These are phyloP conservation scores for Osmerus eperlanus DNA, from an alignment of 2,113 vertebrate genomes.

Conservation along the genomic window DNA sequence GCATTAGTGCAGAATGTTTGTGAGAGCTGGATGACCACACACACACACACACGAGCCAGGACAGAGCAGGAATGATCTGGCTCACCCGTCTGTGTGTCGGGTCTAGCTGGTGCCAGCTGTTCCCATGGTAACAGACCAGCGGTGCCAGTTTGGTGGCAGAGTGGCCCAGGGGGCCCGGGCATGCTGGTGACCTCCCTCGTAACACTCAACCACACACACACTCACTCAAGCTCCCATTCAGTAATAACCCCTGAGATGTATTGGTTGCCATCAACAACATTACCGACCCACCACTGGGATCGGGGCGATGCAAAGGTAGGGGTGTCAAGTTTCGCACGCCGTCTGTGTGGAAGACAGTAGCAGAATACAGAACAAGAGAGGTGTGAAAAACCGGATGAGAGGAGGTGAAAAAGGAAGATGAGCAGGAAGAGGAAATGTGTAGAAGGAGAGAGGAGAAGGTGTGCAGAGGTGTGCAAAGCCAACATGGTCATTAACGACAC, in stretches of 20 bases:
- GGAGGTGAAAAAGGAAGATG: background rate
- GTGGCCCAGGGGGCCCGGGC: too few species aligned
- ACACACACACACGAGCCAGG: slow-evolving; percentile 5
- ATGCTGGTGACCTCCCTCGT: too few species aligned
- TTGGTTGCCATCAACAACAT: too few species aligned
- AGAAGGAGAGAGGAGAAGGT: background rate
- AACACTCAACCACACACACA: background rate
- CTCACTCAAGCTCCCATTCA: background rate
- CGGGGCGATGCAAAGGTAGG: background rate
- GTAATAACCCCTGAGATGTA: background rate
- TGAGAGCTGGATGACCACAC: background rate
- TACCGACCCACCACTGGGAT: background rate
- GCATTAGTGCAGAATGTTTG: too few species aligned
- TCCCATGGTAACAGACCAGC: background rate
- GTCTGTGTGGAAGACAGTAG: background rate
- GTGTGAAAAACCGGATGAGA: background rate
- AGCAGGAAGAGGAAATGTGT: background rate
- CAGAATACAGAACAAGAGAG: background rate
- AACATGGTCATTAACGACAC: background rate
- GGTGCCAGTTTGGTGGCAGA: background rate
- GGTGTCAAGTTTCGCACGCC: background rate
- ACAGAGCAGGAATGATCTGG: background rate
- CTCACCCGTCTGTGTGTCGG: background rate
- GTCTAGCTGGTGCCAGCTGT: background rate
- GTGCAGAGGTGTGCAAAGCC: background rate